Evolutionary conservation across 2,113 vertebrate species (phyloP), one percentile per base, ranked within the genome.

Genomic region (Calidris pugnax): DNA sequence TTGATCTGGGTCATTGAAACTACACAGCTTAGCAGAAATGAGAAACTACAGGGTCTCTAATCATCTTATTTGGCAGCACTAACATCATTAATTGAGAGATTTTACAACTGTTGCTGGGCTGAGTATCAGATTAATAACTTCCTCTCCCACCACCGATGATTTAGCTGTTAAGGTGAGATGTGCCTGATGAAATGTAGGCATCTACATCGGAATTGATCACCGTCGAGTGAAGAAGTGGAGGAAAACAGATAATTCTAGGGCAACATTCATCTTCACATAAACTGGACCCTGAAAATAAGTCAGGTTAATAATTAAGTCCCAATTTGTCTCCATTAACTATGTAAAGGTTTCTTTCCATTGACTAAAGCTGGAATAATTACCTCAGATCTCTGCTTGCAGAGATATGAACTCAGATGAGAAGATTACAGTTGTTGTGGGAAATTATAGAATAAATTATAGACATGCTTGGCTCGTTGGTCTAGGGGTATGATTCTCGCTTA

Each of bases 401-500:
- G 11, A 18, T 21, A 39, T 8, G 24, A 60, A 83, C 27, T 73
- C 18, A 5, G 4, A 20, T 41, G 14, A 68, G 35, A 78, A 60
- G 35, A 76, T 79, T 82, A 47, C 21, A 28, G 19, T 64, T 68
- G 4, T 47, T 39, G 24, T 13, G 32, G 41, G 57, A 88, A 48
- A 73, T 32, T 73, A 12, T 27, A 64, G 57, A 60, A 10, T 7
- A 13, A 76, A 4, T 17, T 1, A 2, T 7, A 30, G 3, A 5
- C 6, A 30, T 16, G 17, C 10, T 30, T 55, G 56, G 79, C 98
- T 98, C 97, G 97, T 98, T 98, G 98, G 98, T 98, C 97, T 98
- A 98, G 98, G 98, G 97, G 98, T 98, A 98, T 98, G 98, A 98
- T 98, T 98, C 98, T 98, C 97, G 97, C 98, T 98, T 98, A 95